phyloP scores from a whole-genome alignment of 2,113 vertebrate genomes.

The Nettapus auritus region DNA sequence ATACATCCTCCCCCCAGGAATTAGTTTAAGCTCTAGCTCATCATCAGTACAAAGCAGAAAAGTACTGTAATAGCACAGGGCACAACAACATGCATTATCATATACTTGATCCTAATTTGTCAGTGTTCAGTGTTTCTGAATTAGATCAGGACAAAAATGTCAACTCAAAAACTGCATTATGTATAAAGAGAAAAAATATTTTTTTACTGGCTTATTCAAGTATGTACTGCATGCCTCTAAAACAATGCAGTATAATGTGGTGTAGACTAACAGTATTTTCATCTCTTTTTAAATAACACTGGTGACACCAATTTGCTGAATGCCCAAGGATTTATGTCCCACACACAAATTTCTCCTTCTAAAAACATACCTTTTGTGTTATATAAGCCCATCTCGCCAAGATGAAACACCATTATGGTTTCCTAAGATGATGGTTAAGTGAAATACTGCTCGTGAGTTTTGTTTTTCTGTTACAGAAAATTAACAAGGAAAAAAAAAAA shows the following conservation, averaged over 20 bases:
- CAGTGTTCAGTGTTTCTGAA: accelerated
- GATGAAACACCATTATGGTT: background rate
- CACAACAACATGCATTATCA: background rate
- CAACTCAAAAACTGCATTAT: background rate
- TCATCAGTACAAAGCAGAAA: background rate
- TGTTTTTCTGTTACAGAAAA: background rate
- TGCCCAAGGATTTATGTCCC: background rate
- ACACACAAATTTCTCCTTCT: background rate
- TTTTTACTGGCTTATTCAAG: background rate
- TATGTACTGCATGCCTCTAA: background rate
- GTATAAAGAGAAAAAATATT: background rate
- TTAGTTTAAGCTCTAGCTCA: background rate
- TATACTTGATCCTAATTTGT: background rate
- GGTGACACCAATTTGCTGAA: background rate
- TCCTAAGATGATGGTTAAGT: background rate
- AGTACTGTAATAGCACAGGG: background rate
- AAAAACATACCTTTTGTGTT: background rate
- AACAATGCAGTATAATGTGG: background rate
- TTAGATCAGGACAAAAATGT: background rate
- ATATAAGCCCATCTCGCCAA: background rate
- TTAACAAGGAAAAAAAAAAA: background rate
- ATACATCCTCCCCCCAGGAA: accelerated
- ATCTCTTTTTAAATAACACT: background rate
- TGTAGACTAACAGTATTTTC: background rate
- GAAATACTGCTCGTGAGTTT: background rate